Evolutionary conservation across 2,113 vertebrate genomes (phyloP).

Genomic region (Platanista minor): DNA sequence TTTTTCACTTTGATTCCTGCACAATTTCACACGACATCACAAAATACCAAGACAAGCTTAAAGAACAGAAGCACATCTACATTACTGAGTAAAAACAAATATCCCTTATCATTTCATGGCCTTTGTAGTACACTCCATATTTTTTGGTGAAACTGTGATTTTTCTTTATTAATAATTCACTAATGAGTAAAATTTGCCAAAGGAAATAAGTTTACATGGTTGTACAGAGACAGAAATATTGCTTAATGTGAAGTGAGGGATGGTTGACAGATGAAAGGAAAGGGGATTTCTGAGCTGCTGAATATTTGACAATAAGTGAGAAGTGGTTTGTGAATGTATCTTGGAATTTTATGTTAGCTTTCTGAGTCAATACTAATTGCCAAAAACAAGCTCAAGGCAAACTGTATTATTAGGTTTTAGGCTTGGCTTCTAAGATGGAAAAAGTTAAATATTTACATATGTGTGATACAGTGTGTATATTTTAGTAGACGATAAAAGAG

Average conservation of each 20-base stretch:
- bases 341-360: neutral
- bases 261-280: neutral
- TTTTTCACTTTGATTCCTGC: neutral
- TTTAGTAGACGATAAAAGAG: neutral
- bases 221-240: neutral
- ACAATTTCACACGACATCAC: neutral
- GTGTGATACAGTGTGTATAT: neutral
- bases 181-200: neutral
- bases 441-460: conserved; percentile 5
- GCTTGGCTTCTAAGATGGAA: neutral
- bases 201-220: neutral
- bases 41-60: neutral
- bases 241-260: neutral
- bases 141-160: neutral
- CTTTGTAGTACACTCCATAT: neutral
- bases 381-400: conserved; percentile 6
- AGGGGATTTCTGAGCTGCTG: neutral
- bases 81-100: neutral
- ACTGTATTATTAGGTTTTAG: neutral
- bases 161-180: neutral
- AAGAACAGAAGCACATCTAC: neutral
- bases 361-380: neutral
- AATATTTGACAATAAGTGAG: neutral
- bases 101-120: neutral
- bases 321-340: neutral